Evolutionary conservation across 2,888 invertebrate species (phyloP), one percentile per base, ranked within the genome.

Genomic region (Phaonia tiefii): DNA sequence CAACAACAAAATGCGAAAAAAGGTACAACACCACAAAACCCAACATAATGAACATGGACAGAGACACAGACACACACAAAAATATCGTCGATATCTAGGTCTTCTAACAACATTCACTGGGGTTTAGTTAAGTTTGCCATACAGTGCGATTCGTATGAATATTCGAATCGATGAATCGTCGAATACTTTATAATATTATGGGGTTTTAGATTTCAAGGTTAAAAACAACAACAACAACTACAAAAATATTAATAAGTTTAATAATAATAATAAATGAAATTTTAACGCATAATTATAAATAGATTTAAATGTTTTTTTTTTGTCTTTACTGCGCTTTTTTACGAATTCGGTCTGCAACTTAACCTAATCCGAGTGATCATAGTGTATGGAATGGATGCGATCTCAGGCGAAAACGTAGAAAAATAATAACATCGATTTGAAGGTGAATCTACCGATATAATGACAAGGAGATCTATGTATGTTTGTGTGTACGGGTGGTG

Each of bases 121-220:
- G 22, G 13, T 2, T 39, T 20, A 31, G n/a, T n/a, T n/a, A n/a
- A n/a, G n/a, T n/a, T n/a, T n/a, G n/a, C n/a, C n/a, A n/a, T n/a
- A n/a, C 7, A 37, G 42, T 42, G 31, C 13, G n/a, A 8, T 15
- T 58, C 31, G 58, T 26, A 1, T 56, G 54, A 1, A 31, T 58
- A n/a, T 31, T 17, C n/a, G 31, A 8, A 26, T 56, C 13, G 13
- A 11, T 54, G 51, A 22, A 10, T 54, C 22, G 10, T 26, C 15
- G 25, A 75, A 49, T 69, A 39, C 51, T 70, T 70, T 65, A 71
- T 56, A 71, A 66, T 80, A 72, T 80, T 73, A 75, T 75, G 67
- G 60, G 79, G 72, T 80, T 80, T 80, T 80, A 25, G 37, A 75
- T 63, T 80, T 80, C 79, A 80, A 75, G 79, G 79, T 80, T 72